Conservation (phyloP, 2,113 vertebrate species). For the Thamnophis sirtalis region DNA sequence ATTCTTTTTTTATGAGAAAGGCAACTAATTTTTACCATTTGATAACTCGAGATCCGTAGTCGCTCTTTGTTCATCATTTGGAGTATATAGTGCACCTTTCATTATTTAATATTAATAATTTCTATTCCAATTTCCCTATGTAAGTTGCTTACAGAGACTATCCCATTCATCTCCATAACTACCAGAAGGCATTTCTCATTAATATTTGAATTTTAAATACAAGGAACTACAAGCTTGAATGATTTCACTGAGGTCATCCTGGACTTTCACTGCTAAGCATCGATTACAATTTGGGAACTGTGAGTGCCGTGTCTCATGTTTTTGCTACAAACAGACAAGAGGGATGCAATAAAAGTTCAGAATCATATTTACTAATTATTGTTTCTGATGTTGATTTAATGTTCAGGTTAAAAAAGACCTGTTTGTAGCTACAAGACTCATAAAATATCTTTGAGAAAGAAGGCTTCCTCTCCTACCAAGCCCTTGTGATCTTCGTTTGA, state of each 20-base stretch:
- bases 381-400: not conserved
- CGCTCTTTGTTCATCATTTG: not conserved
- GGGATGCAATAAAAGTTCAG: not conserved
- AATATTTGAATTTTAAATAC: not conserved
- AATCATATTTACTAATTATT: not conserved
- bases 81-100: not conserved
- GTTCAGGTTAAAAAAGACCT: not conserved
- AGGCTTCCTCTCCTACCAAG: not conserved
- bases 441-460: not conserved
- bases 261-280: not conserved
- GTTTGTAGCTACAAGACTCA: not conserved
- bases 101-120: slow-evolving; percentile 1
- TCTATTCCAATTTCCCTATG: not conserved
- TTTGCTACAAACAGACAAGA: not conserved
- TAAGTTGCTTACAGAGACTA: not conserved
- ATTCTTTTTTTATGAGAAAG: not conserved
- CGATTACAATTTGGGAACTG: not conserved
- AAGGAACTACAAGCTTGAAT: not conserved
- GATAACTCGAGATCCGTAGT: not conserved
- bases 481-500: not conserved
- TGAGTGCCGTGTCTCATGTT: not conserved
- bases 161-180: not conserved
- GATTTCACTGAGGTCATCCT: not conserved
- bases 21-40: slow-evolving; percentile 18
- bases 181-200: not conserved